phyloP scores from a whole-genome alignment of 1,140 invertebrate species.

The Leptinotarsa texana region DNA sequence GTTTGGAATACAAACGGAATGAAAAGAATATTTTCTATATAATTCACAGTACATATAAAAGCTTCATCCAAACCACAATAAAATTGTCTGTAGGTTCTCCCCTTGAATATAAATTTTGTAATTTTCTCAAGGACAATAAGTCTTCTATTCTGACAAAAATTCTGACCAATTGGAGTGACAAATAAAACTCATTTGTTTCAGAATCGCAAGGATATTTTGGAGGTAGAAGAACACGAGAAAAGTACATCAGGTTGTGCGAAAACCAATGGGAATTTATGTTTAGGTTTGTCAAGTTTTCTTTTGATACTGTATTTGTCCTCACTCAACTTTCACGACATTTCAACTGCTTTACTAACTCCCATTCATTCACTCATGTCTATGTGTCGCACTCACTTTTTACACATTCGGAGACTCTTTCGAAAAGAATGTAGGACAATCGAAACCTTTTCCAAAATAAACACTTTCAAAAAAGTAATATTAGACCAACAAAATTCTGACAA shows the following conservation, averaged over 20 bases:
- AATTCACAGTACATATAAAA: too few species aligned
- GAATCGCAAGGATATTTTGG: constrained; percentile 49
- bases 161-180: too few species aligned
- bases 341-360: constrained; percentile 46
- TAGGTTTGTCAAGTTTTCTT: constrained; percentile 54
- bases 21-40: too few species aligned
- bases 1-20: too few species aligned
- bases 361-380: constrained; percentile 23
- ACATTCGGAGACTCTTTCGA: neutral
- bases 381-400: neutral
- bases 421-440: constrained; percentile 16
- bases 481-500: constrained; percentile 51
- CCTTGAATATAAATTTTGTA: too few species aligned
- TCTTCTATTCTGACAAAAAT: too few species aligned
- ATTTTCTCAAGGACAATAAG: too few species aligned
- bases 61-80: too few species aligned
- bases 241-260: constrained; percentile 49
- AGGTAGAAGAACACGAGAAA: constrained; percentile 48
- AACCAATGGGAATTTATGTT: constrained; percentile 51
- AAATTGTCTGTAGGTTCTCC: too few species aligned
- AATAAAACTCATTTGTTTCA: constrained; percentile 36
- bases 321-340: constrained; percentile 39
- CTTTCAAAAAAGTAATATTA: constrained; percentile 28
- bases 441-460: constrained; percentile 11
- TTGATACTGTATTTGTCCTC: constrained; percentile 47